Percentiles rank a stretch among this genome's conserved stretches.
Conservation (phyloP, 2,888 invertebrate species). For the Tortrix viridana region DNA sequence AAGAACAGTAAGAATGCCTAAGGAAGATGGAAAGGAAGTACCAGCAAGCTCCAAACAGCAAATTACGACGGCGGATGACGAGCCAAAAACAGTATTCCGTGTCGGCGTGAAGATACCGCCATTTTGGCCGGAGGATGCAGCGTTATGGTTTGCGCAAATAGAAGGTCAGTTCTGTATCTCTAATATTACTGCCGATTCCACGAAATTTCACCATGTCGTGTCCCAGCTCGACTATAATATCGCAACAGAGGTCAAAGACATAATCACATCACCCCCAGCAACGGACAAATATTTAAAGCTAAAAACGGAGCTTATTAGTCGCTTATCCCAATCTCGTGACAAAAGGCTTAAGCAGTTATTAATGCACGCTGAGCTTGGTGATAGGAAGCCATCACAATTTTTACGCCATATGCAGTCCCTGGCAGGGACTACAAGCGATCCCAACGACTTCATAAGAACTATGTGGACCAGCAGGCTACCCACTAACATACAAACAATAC, state of each 20-base stretch:
- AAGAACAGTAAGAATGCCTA: neutral
- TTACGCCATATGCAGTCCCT: too few relatives aligned
- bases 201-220: constrained; percentile 42
- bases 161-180: constrained; percentile 44
- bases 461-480: too few relatives aligned
- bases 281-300: constrained; percentile 30
- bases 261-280: constrained; percentile 41
- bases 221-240: constrained; percentile 39
- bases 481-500: too few relatives aligned
- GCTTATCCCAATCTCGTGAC: too few relatives aligned
- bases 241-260: constrained; percentile 41
- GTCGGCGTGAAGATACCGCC: constrained; percentile 33
- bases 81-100: neutral
- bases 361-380: too few relatives aligned
- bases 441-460: too few relatives aligned
- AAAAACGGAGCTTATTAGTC: too few relatives aligned
- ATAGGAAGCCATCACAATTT: too few relatives aligned
- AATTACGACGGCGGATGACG: neutral
- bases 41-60: neutral
- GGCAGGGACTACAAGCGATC: too few relatives aligned
- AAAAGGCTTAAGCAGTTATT: too few relatives aligned
- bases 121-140: constrained; percentile 45
- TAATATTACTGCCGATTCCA: constrained; percentile 40
- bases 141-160: constrained; percentile 44
- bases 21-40: neutral